Base-by-base conservation (phyloP, 2,797 vertebrate species). In the Rachycentron canadum region DNA sequence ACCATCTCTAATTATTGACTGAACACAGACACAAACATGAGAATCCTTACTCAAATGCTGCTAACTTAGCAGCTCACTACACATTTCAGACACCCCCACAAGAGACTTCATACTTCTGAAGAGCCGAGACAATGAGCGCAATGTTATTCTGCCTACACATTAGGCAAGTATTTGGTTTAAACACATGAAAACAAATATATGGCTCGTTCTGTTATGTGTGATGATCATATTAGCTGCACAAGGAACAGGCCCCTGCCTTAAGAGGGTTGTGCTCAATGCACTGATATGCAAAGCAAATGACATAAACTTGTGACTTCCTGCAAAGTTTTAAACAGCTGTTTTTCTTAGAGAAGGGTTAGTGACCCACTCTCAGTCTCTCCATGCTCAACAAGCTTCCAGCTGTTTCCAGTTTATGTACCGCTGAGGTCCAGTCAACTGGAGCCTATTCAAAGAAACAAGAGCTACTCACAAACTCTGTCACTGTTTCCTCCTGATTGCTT, bases 351-450 rank as follows among this genome's bases (percentile, higher is more conserved):
- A 84, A 49, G 5, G 14, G 9, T 45, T 45, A 32, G 61, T 65
- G 64, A 53, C 56, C 38, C 66, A 28, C 56, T 60, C 64, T 78
- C 58, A 53, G 49, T 47, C 26, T 49, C 68, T 79, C 32, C 17
- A 25, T 32, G 67, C 76, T 38, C 32, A 79, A 71, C 61, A 58
- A 61, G 73, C 64, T 43, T 82, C 85, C 70, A 76, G 71, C 81
- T 88, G 79, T 67, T 84, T 76, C 23, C 61, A 74, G 38, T 78
- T 74, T 63, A 71, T 72, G 60, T 57, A 16, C 69, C 23, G 11
- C 75, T 72, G 62, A 80, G 57, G 69, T 81, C 65, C 77, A 80
- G 61, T 87, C 65, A 74, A 70, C 63, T 66, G 64, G 32, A 80
- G 76, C 58, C 57, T 50, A 60, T 76, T 56, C 2, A 21, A 67